phyloP scores from a whole-genome alignment of 92 coral and sea anemone species.

The Zoanthus sansibaricus region DNA sequence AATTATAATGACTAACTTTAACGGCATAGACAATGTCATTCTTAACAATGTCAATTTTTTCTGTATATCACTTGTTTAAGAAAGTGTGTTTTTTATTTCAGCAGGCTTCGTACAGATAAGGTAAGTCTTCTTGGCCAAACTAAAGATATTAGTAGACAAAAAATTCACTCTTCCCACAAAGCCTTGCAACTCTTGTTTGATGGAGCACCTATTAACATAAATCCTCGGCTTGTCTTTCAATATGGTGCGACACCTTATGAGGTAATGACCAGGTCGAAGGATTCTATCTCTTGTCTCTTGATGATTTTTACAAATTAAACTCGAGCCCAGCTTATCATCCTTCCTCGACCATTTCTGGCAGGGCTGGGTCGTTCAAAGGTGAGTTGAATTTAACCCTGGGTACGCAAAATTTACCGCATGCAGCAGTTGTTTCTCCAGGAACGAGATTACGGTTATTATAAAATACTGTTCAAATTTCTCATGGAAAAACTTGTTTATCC shows the following conservation, averaged over 20 bases:
- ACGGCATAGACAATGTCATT: conserved; percentile 65
- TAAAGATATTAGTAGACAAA: conserved; percentile 43
- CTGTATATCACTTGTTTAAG: conserved; percentile 14
- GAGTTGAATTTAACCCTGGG: no score
- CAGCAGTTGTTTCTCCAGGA: no score
- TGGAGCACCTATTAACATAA: conserved; percentile 58
- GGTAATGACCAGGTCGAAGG: conserved; percentile 65
- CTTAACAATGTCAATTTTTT: conserved; percentile 72
- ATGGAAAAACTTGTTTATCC: no score
- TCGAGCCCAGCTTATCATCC: conserved; percentile 74
- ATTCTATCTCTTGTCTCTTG: conserved; percentile 68
- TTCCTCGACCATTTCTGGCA: conserved; percentile 68
- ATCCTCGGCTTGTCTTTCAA: conserved; percentile 44
- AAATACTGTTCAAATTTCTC: no score
- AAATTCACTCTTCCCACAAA: conserved; percentile 71
- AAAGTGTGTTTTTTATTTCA: conserved; percentile 61
- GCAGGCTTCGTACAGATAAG: background rate
- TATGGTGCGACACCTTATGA: conserved; percentile 61
- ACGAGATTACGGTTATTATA: no score
- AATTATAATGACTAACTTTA: conserved; percentile 35
- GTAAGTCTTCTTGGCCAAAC: conserved; percentile 50
- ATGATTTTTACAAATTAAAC: conserved; percentile 68
- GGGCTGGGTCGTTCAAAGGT: background rate
- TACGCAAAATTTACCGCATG: no score
- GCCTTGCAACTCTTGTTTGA: conserved; percentile 69